Percentiles rank a stretch among this genome's conserved stretches.
phyloP scores from a whole-genome alignment of 2,113 vertebrate genomes.

The Mohoua ochrocephala region DNA sequence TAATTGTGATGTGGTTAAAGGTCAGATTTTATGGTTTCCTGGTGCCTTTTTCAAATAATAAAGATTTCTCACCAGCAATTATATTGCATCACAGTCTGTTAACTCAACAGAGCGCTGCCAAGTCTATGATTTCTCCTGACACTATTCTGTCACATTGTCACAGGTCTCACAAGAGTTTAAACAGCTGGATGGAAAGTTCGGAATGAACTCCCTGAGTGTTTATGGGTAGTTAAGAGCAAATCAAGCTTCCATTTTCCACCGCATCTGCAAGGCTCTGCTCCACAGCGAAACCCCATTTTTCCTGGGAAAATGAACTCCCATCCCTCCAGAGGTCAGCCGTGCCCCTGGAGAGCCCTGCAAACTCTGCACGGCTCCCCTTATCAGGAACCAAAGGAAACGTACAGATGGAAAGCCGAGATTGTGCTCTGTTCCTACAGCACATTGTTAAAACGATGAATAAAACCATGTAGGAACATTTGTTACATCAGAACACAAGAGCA shows the following conservation, averaged over 20 bases:
- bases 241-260: conserved; percentile 52
- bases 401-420: conserved; percentile 28
- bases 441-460: conserved; percentile 1
- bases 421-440: background rate
- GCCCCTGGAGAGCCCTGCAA: background rate
- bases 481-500: background rate
- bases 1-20: conserved; percentile 19
- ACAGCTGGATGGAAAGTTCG: conserved; percentile 24
- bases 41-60: conserved; percentile 22
- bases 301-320: conserved; percentile 56
- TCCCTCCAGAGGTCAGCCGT: conserved; percentile 15
- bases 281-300: conserved; percentile 18
- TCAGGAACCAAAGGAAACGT: conserved; percentile 20
- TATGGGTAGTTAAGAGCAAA: conserved; percentile 38
- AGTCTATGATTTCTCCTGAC: conserved; percentile 28
- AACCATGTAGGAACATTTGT: background rate
- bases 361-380: background rate
- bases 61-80: conserved; percentile 31
- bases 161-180: conserved; percentile 28
- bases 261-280: conserved; percentile 19
- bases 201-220: background rate
- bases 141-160: conserved; percentile 28
- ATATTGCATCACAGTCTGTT: conserved; percentile 3
- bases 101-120: background rate
- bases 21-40: conserved; percentile 46